Percentiles rank a stretch among this genome's conserved stretches.
These are phyloP conservation scores for Miichthys miiuy DNA, from an alignment of 2,797 vertebrate species.

Conservation along the genomic window DNA sequence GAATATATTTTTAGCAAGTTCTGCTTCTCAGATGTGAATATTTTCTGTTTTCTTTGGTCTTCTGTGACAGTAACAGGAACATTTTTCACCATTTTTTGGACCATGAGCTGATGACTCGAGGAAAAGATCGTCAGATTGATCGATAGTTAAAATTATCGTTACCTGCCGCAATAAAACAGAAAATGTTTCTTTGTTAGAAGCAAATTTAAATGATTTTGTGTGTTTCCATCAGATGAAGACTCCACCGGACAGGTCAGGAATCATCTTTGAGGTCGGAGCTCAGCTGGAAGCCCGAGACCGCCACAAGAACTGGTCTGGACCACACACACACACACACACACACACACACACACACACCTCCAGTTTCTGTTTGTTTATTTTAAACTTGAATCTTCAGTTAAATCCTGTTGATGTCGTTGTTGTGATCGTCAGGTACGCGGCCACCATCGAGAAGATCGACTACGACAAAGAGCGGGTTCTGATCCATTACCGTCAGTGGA, in stretches of 20 bases:
- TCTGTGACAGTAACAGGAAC: too few relatives aligned
- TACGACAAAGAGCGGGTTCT: slow-evolving; percentile 91
- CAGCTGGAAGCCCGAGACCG: slow-evolving; percentile 96
- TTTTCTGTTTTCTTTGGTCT: too few relatives aligned
- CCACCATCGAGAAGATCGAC: slow-evolving; percentile 94
- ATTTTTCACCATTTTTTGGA: too few relatives aligned
- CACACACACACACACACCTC: neutral
- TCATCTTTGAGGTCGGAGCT: slow-evolving; percentile 96
- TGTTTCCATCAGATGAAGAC: slow-evolving; percentile 89
- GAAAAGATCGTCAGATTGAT: too few relatives aligned
- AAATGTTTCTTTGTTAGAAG: neutral
- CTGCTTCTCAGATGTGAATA: too few relatives aligned
- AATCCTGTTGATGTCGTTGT: neutral
- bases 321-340: slow-evolving; percentile 1
- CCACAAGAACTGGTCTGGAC: slow-evolving; percentile 91
- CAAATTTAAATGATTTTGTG: neutral
- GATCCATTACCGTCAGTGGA: slow-evolving; percentile 94
- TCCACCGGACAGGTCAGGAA: slow-evolving; percentile 95
- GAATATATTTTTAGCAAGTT: too few relatives aligned
- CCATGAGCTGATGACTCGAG: too few relatives aligned
- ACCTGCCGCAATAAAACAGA: neutral
- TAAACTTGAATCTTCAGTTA: neutral
- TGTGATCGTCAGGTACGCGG: slow-evolving; percentile 85
- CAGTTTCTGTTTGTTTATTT: neutral
- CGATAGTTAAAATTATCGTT: too few relatives aligned